Conservation (phyloP, 2,797 vertebrate genomes). For the Macrochelys suwanniensis region DNA sequence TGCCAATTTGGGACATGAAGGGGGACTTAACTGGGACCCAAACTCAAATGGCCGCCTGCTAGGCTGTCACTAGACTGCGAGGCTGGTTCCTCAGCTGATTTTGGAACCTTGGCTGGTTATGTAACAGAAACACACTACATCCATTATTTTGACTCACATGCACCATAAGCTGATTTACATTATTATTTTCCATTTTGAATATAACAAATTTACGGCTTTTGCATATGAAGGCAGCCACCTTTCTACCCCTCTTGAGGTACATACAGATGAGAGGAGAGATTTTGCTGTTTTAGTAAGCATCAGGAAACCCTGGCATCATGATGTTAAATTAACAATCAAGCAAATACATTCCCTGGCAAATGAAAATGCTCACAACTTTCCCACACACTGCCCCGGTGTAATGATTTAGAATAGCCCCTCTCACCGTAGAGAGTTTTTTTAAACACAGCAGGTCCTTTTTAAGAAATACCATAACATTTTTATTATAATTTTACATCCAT, state of each 20-base stretch:
- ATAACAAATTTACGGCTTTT: constrained; percentile 19
- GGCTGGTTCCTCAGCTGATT: neutral
- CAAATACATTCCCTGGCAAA: neutral
- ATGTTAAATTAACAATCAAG: neutral
- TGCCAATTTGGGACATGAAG: neutral
- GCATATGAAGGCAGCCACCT: neutral
- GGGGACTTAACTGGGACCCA: neutral
- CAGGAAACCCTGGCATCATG: neutral
- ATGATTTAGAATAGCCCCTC: neutral
- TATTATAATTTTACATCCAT: neutral
- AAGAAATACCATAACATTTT: neutral
- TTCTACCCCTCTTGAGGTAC: constrained; percentile 28
- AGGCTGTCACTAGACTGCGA: neutral
- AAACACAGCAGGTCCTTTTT: neutral
- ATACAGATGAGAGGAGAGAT: neutral
- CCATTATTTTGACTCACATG: neutral
- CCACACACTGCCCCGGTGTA: neutral
- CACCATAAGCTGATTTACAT: no score
- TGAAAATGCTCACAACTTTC: neutral
- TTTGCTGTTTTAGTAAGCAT: neutral
- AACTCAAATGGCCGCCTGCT: neutral
- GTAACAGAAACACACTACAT: neutral
- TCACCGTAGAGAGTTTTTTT: neutral
- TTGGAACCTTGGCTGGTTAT: neutral
- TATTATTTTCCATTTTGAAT: neutral